Conservation (phyloP, 2,113 vertebrate species). For the Galemys pyrenaicus region DNA sequence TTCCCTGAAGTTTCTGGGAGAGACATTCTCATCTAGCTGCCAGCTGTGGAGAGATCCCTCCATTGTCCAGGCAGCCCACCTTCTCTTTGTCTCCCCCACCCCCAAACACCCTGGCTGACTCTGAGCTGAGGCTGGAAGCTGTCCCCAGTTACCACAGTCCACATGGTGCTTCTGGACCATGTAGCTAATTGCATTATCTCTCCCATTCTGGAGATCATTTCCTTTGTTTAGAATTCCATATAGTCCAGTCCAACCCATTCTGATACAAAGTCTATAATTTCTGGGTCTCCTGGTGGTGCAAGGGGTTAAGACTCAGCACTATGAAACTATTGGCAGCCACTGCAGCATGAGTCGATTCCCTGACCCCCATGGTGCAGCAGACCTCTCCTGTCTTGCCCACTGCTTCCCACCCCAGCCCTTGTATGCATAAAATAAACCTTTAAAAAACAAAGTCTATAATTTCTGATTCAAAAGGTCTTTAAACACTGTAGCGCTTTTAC, state of each 20-base stretch:
- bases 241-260: rapidly evolving
- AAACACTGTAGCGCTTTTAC: background rate
- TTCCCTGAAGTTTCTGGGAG: background rate
- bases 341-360: too few species aligned
- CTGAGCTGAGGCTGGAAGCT: background rate
- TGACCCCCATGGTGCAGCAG: too few species aligned
- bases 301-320: too few species aligned
- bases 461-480: background rate
- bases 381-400: too few species aligned
- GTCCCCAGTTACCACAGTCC: rapidly evolving
- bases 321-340: too few species aligned
- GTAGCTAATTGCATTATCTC: too few species aligned
- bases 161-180: background rate
- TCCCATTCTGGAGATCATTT: rapidly evolving
- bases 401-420: too few species aligned
- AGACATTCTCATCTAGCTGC: background rate
- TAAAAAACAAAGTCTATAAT: background rate
- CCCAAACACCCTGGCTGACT: background rate
- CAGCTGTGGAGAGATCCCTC: background rate
- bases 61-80: too few species aligned
- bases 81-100: background rate
- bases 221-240: background rate
- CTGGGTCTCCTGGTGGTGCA: too few species aligned
- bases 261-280: background rate
- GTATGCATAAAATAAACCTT: too few species aligned